phyloP scores from a whole-genome alignment of 2,888 invertebrate genomes.

The Drosophila borealis region DNA sequence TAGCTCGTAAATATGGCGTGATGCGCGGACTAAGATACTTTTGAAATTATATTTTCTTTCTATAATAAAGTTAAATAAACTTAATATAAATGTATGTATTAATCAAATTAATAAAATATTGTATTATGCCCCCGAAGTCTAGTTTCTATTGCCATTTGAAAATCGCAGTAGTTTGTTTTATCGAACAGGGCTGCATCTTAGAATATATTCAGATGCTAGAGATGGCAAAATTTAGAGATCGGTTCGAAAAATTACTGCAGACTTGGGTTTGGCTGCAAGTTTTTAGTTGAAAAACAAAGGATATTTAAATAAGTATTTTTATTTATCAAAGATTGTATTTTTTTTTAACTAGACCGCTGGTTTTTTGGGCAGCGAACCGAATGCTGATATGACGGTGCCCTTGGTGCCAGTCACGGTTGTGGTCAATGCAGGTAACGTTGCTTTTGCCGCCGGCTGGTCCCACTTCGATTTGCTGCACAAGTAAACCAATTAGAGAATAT shows the following conservation, averaged over 20 bases:
- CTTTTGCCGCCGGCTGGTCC: constrained; percentile 90
- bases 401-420: constrained; percentile 95
- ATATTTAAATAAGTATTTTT: background rate
- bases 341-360: constrained; percentile 64
- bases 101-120: too few relatives aligned
- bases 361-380: constrained; percentile 95
- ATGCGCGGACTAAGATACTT: background rate
- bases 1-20: background rate
- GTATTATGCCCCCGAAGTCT: background rate
- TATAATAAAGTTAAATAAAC: background rate
- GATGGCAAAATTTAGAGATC: constrained; percentile 18
- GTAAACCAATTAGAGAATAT: background rate
- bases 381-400: constrained; percentile 96
- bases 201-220: background rate
- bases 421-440: constrained; percentile 89
- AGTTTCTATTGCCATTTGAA: background rate
- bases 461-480: constrained; percentile 92
- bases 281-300: background rate
- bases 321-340: background rate
- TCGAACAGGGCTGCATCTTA: constrained; percentile 15
- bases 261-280: too few relatives aligned
- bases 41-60: background rate
- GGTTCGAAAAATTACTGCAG: background rate
- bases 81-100: too few relatives aligned
- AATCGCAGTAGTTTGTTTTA: background rate